phyloP scores from a whole-genome alignment of 2,888 invertebrate species.

The Athalia rosae region DNA sequence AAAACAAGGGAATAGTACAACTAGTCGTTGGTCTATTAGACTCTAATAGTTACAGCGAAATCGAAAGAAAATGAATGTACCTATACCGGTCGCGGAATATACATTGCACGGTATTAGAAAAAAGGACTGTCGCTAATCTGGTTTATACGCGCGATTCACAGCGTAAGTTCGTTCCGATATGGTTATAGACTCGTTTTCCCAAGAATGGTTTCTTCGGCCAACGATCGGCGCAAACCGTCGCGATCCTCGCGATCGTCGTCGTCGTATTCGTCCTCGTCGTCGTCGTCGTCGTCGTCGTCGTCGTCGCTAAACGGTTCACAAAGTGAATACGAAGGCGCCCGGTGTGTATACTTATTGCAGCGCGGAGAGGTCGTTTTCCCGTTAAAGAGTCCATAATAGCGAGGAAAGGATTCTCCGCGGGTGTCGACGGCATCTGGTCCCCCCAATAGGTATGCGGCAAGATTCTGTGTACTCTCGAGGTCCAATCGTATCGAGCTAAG shows the following conservation, averaged over 20 bases:
- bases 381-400: slow-evolving; percentile 37
- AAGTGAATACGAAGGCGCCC: slow-evolving; percentile 37
- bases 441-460: neutral
- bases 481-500: too few relatives aligned
- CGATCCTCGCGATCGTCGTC: too few relatives aligned
- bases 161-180: slow-evolving; percentile 10
- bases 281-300: too few relatives aligned
- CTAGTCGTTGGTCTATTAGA: neutral
- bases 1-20: neutral
- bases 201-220: neutral
- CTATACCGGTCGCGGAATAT: neutral
- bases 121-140: neutral
- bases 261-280: too few relatives aligned
- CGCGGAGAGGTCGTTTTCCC: slow-evolving; percentile 37
- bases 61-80: neutral
- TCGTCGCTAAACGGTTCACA: slow-evolving; percentile 31
- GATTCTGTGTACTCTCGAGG: too few relatives aligned
- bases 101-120: neutral
- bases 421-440: slow-evolving; percentile 40
- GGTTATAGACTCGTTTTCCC: slow-evolving; percentile 39
- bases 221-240: too few relatives aligned
- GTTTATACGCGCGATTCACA: slow-evolving; percentile 5
- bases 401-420: slow-evolving; percentile 24
- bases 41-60: neutral
- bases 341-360: too few relatives aligned